Evolutionary conservation across 2,888 invertebrate species (phyloP).

Genomic region (Chrysolina americana): DNA sequence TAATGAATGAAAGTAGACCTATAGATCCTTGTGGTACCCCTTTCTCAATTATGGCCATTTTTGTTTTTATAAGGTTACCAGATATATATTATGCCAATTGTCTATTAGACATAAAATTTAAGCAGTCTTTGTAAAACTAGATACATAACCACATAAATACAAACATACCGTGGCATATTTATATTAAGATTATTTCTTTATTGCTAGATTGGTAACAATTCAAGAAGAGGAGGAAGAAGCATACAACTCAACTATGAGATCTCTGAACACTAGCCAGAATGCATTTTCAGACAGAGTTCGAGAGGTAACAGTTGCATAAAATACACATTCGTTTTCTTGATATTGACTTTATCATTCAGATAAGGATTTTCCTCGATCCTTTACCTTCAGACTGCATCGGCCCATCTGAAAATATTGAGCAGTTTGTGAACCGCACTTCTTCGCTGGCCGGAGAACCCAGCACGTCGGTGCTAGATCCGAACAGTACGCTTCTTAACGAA

Average conservation of each 20-base stretch:
- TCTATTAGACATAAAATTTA: too few species aligned
- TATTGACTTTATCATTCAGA: neutral
- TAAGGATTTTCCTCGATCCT: slow-evolving; percentile 27
- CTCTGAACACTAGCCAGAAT: neutral
- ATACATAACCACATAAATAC: too few species aligned
- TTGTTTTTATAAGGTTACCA: too few species aligned
- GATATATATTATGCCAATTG: too few species aligned
- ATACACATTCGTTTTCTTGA: neutral
- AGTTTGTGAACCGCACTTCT: neutral
- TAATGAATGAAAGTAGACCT: too few species aligned
- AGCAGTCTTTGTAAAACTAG: too few species aligned
- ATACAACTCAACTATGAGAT: neutral
- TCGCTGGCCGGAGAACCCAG: slow-evolving; percentile 16
- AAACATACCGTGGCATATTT: too few species aligned
- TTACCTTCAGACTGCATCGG: slow-evolving; percentile 6
- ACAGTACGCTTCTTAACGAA: slow-evolving; percentile 13
- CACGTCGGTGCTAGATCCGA: slow-evolving; percentile 6
- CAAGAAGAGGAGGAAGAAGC: slow-evolving; percentile 27
- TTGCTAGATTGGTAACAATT: slow-evolving; percentile 24
- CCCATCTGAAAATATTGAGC: neutral
- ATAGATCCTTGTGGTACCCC: too few species aligned
- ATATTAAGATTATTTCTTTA: neutral
- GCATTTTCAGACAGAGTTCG: slow-evolving; percentile 15
- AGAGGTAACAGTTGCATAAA: slow-evolving; percentile 10
- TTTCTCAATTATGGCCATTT: too few species aligned